Evolutionary conservation across 2,888 invertebrate genomes (phyloP), one percentile per base, ranked within the genome.

Genomic region (Phortica magna): DNA sequence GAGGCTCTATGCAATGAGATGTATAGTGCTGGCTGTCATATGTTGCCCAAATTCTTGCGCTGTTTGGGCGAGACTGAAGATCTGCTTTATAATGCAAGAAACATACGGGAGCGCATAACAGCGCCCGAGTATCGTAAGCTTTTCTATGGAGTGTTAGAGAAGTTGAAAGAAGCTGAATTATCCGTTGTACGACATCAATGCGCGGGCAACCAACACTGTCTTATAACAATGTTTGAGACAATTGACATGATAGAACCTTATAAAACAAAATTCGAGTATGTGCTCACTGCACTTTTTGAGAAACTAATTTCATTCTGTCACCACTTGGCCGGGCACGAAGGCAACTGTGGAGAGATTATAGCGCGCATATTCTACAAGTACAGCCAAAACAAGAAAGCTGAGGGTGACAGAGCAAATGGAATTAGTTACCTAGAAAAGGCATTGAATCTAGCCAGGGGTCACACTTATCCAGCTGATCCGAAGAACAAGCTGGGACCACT

Each of bases 321-420:
- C 77, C 77, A 80, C 70, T 79, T 88, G 2, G 76, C 81, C 6
- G 80, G 78, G 0, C 72, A 81, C 65, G 83, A 82, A 12, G 74
- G 79, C 0, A 83, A 82, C 19, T 87, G 88, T 0, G 78, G 79
- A 7, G 88, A 90, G 61, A 81, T 82, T 59, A 83, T 89, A 19
- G 83, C 89, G 0, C 83, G 88, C 57, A 89, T 90, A 68, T 90
- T 85, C 74, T 83, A 82, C 43, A 81, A 80, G 2, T 89, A 84
- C 43, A 89, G 84, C 9, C 41, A 72, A 5, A 83, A 82, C 42
- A 78, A 85, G 59, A 79, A 82, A 5, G 75, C 77, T 5, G 78
- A 61, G 0, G 83, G 81, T 0, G 78, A 82, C 64, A 72, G 81
- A 0, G 75, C 41, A 1, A 78, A 74, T 31, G 83, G 87, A 4